phyloP scores from a whole-genome alignment of 2,113 vertebrate species.

The Triplophysa tibetana region DNA sequence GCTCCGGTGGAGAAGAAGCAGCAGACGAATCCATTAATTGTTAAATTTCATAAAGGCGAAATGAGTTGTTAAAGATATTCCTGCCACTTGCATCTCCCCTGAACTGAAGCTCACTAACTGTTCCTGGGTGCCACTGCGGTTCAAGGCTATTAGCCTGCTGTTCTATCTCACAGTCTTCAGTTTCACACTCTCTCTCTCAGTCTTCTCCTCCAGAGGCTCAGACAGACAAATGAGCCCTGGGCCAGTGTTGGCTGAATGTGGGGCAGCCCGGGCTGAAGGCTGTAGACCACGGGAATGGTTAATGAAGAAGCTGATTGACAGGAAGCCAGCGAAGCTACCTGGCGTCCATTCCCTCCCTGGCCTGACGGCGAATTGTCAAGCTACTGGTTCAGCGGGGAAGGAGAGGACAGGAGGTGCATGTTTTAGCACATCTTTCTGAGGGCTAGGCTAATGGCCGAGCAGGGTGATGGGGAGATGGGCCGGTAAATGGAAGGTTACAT shows the following conservation, averaged over 20 bases:
- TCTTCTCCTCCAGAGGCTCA: slow-evolving; percentile 60
- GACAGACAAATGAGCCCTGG: slow-evolving; percentile 69
- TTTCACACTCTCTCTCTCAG: slow-evolving; percentile 40
- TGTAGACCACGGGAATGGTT: slow-evolving; percentile 21
- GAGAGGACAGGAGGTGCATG: slow-evolving; percentile 15
- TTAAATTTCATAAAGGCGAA: slow-evolving; percentile 83
- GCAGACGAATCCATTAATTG: slow-evolving; percentile 70
- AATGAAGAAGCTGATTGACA: slow-evolving; percentile 21
- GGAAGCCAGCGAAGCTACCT: not conserved
- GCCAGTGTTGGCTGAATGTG: slow-evolving; percentile 38
- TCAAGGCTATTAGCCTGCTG: slow-evolving; percentile 62
- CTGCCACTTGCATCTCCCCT: slow-evolving; percentile 51
- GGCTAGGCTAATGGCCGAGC: not conserved
- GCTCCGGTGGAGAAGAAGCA: slow-evolving; percentile 26
- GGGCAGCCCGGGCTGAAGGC: slow-evolving; percentile 36
- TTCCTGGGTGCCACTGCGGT: slow-evolving; percentile 41
- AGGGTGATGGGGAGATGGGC: slow-evolving; percentile 24
- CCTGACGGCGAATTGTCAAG: slow-evolving; percentile 60
- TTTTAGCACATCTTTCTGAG: slow-evolving; percentile 27
- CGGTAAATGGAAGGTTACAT: not conserved
- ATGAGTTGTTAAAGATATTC: slow-evolving; percentile 78
- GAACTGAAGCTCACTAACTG: slow-evolving; percentile 49
- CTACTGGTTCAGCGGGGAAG: not conserved
- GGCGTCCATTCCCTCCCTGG: not conserved
- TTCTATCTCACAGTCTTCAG: slow-evolving; percentile 40